Percentiles rank a stretch among this genome's conserved stretches.
phyloP scores from a whole-genome alignment of 2,797 vertebrate genomes.

The Tamandua tetradactyla region DNA sequence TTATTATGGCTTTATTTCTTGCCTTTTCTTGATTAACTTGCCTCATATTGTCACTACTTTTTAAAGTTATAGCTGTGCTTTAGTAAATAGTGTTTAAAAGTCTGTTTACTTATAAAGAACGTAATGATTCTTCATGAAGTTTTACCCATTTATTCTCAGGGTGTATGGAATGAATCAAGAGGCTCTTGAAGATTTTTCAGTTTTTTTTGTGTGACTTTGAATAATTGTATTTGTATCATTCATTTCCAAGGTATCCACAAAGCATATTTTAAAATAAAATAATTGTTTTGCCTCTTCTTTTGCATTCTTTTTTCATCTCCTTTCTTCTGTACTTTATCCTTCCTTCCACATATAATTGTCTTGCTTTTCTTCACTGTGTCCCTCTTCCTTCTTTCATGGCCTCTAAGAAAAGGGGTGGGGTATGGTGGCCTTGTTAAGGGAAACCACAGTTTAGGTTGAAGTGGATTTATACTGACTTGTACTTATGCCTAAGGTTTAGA shows the following conservation, averaged over 20 bases:
- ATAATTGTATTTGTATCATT: not conserved
- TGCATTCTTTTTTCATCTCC: not conserved
- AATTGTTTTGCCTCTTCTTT: not conserved
- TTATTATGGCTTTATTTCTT: not conserved
- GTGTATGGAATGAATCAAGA: not conserved
- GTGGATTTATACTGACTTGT: not conserved
- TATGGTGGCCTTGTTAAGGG: not conserved
- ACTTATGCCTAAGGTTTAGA: conserved; percentile 3
- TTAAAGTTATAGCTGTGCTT: not conserved
- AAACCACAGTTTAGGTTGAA: not conserved
- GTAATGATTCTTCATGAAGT: not conserved
- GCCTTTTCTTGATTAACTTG: not conserved
- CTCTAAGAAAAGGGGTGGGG: not conserved
- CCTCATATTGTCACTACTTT: not conserved
- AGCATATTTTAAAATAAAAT: not conserved
- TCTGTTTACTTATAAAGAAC: not conserved
- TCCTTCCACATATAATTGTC: not conserved
- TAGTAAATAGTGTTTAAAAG: not conserved
- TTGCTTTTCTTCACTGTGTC: not conserved
- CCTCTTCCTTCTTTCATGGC: not conserved
- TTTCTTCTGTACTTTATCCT: not conserved
- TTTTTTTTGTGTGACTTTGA: not conserved
- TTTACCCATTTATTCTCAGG: not conserved
- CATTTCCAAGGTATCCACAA: not conserved
- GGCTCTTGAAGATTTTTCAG: not conserved